phyloP scores from a whole-genome alignment of 2,113 vertebrate species.

The Physeter macrocephalus region DNA sequence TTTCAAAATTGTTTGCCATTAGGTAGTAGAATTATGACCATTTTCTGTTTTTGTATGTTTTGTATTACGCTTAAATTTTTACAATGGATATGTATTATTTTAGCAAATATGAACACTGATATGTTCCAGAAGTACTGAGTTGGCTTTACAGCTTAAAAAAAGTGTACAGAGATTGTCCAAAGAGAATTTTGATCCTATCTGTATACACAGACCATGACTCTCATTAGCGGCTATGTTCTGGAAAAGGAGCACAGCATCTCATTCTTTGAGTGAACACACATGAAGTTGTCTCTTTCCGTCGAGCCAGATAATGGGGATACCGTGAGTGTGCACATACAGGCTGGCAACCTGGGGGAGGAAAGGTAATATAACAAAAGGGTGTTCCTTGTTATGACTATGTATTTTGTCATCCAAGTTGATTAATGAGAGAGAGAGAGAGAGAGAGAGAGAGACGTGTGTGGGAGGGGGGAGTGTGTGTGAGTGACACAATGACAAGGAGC shows the following conservation, averaged over 20 bases:
- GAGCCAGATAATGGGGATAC: not conserved
- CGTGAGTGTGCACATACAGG: not conserved
- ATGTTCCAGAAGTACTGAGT: not conserved
- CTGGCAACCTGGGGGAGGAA: not conserved
- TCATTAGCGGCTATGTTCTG: not conserved
- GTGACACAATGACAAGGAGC: not conserved
- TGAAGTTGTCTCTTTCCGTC: not conserved
- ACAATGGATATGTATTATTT: not conserved
- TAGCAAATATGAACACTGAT: not conserved
- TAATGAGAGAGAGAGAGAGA: not conserved
- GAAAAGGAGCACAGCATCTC: not conserved
- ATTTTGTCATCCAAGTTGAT: not conserved
- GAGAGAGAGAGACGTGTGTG: not conserved
- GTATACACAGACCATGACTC: not conserved
- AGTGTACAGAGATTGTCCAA: not conserved
- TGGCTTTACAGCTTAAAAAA: not conserved
- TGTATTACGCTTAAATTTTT: not conserved
- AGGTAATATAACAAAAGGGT: not conserved
- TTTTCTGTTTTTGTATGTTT: not conserved
- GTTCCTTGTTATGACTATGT: not conserved
- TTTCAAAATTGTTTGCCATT: constrained; percentile 23
- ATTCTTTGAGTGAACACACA: not conserved
- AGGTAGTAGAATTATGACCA: not conserved
- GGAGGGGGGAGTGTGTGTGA: no score
- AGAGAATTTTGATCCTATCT: not conserved